These are phyloP conservation scores for Arrhopalites spinosus DNA, from an alignment of 2,888 invertebrate species.

Conservation along the genomic window DNA sequence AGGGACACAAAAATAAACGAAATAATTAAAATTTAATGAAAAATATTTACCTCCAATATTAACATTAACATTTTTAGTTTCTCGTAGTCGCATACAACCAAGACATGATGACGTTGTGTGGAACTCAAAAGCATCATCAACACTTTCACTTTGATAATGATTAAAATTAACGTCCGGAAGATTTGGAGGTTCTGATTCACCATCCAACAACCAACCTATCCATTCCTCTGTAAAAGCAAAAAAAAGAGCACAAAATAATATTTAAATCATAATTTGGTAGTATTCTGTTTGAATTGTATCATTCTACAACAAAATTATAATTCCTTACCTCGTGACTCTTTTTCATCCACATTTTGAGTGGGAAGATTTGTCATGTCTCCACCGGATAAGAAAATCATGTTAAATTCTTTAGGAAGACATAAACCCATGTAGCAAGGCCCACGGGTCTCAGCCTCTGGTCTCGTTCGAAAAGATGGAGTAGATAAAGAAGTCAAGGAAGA, in stretches of 20 bases:
- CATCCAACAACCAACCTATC: too few relatives aligned
- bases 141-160: not conserved
- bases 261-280: not conserved
- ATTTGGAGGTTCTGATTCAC: too few relatives aligned
- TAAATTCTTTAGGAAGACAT: conserved; percentile 71
- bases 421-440: conserved; percentile 73
- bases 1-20: not conserved
- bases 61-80: not conserved
- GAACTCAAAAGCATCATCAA: conserved; percentile 42
- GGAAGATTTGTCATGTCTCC: not conserved
- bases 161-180: not conserved
- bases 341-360: not conserved
- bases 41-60: conserved; percentile 12
- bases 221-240: too few relatives aligned
- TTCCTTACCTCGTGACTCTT: not conserved
- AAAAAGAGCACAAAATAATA: not conserved
- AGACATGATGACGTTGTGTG: conserved; percentile 53
- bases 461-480: conserved; percentile 52
- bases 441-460: conserved; percentile 57
- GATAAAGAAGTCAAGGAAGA: conserved; percentile 57
- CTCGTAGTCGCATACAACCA: conserved; percentile 47
- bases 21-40: not conserved
- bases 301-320: too few relatives aligned
- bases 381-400: conserved; percentile 67
- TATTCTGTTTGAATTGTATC: too few relatives aligned